These are phyloP conservation scores for Diarsia dahlii DNA, from an alignment of 2,888 invertebrate genomes.

Conservation along the genomic window DNA sequence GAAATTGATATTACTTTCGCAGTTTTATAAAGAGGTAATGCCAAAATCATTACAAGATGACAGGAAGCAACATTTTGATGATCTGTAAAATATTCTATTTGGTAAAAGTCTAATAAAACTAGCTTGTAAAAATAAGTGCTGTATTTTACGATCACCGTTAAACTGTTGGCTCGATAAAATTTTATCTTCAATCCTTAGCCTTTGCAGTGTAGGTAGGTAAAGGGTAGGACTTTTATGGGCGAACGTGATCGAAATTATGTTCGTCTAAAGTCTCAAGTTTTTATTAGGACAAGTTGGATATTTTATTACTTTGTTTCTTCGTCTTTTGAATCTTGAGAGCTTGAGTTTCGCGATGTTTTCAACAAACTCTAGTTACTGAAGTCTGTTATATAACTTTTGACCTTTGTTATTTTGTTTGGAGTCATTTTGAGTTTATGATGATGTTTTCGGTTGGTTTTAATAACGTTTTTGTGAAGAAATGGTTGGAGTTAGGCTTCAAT, in stretches of 20 bases:
- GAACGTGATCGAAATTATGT: conserved; percentile 84
- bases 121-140: conserved; percentile 82
- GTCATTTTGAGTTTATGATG: conserved; percentile 44
- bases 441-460: conserved; percentile 50
- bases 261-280: conserved; percentile 67
- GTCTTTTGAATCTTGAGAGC: conserved; percentile 58
- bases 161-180: conserved; percentile 86
- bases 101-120: conserved; percentile 75
- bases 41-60: conserved; percentile 27
- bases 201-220: conserved; percentile 68
- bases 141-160: conserved; percentile 81
- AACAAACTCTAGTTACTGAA: conserved; percentile 56
- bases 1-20: not conserved
- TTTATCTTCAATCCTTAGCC: conserved; percentile 82
- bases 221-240: conserved; percentile 76
- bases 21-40: conserved; percentile 6
- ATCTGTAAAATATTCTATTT: conserved; percentile 77
- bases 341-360: conserved; percentile 56
- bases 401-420: conserved; percentile 50
- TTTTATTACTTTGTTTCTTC: conserved; percentile 72
- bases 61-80: conserved; percentile 64
- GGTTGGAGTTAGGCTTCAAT: not conserved
- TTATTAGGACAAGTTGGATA: conserved; percentile 71
- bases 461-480: conserved; percentile 11
- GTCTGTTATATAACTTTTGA: conserved; percentile 50